These are phyloP conservation scores for Cnemophilus loriae DNA, from an alignment of 2,113 vertebrate genomes.

Conservation along the genomic window DNA sequence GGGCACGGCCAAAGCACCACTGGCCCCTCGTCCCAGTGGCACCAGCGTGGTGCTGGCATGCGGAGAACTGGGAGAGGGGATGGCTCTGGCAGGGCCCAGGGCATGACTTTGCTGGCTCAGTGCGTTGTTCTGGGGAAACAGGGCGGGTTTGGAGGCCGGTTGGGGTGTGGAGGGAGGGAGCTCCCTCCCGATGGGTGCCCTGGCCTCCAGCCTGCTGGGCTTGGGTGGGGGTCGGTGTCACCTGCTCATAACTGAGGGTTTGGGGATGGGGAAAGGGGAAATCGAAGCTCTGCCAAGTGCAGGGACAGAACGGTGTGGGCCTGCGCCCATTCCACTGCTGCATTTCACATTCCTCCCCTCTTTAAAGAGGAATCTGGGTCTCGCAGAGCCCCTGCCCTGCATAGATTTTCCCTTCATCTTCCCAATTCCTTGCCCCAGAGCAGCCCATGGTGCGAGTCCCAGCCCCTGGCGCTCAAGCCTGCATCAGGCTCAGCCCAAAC, in stretches of 20 bases:
- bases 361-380: not conserved
- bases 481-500: not conserved
- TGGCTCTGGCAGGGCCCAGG: not conserved
- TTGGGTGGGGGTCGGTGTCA: not conserved
- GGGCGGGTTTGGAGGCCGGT: not conserved
- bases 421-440: not conserved
- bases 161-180: not conserved
- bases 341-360: not conserved
- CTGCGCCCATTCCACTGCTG: not conserved
- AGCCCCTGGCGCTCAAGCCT: not conserved
- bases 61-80: not conserved
- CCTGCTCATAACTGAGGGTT: not conserved
- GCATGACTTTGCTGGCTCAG: not conserved
- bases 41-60: not conserved
- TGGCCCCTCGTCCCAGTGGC: not conserved
- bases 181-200: too few relatives aligned
- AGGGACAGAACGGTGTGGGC: not conserved
- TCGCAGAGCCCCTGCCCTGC: rapidly evolving
- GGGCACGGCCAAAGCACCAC: not conserved
- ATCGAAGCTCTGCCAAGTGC: not conserved
- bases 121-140: not conserved
- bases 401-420: not conserved
- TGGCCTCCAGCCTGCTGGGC: not conserved
- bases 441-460: rapidly evolving
- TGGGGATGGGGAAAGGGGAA: not conserved